Evolutionary conservation across 2,113 vertebrate genomes (phyloP).

Genomic region (Geococcyx californianus): DNA sequence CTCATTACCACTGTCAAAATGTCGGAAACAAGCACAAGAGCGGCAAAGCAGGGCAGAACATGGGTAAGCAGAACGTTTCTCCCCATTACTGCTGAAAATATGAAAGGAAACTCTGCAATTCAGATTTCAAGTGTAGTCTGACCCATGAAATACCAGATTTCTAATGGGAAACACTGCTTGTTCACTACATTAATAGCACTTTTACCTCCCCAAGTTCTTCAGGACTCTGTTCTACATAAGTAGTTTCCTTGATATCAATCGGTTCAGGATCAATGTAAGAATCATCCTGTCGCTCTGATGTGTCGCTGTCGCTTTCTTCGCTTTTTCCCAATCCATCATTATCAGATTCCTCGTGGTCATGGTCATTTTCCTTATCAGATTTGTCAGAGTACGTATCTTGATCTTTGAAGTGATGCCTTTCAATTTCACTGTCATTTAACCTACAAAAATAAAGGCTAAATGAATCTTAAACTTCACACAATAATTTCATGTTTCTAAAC

Average conservation of each 20-base stretch:
- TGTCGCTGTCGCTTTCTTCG: slow-evolving; percentile 95
- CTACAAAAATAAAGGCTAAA: slow-evolving; percentile 56
- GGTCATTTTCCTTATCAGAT: slow-evolving; percentile 95
- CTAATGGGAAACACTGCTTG: not conserved
- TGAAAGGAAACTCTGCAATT: not conserved
- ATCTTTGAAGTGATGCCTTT: slow-evolving; percentile 90
- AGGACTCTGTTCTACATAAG: slow-evolving; percentile 88
- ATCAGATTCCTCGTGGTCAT: slow-evolving; percentile 94
- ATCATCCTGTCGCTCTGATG: slow-evolving; percentile 94
- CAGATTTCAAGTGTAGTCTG: not conserved
- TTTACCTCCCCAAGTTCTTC: slow-evolving; percentile 96
- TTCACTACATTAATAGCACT: not conserved
- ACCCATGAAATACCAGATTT: not conserved
- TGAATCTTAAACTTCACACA: not conserved
- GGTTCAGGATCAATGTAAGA: slow-evolving; percentile 89
- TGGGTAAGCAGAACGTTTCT: not conserved
- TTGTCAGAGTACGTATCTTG: slow-evolving; percentile 96
- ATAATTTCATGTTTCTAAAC: not conserved
- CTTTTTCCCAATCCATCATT: slow-evolving; percentile 94
- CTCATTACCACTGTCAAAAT: not conserved
- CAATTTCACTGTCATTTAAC: slow-evolving; percentile 91
- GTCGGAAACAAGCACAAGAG: not conserved
- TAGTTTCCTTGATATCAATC: slow-evolving; percentile 86
- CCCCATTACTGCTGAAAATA: not conserved
- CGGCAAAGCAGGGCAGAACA: not conserved